Conservation (phyloP, 2,888 invertebrate species). For the Dasysyrphus tricinctus region DNA sequence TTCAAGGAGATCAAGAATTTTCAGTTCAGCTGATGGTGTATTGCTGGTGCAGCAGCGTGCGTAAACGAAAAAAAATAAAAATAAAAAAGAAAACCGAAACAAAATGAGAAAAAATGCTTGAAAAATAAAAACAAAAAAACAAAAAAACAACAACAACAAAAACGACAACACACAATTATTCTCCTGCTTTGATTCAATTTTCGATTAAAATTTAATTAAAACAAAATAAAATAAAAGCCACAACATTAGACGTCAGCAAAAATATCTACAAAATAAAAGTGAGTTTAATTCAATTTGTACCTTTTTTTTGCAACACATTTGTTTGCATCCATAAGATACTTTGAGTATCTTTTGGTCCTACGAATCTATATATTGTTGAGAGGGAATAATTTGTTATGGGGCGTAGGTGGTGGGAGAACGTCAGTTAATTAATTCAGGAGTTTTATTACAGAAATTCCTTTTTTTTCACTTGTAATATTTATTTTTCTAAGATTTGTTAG, state of each 20-base stretch:
- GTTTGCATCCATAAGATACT: slow-evolving; percentile 27
- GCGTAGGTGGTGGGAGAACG: slow-evolving; percentile 11
- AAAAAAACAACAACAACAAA: slow-evolving; percentile 37
- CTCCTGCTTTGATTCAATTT: slow-evolving; percentile 61
- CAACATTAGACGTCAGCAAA: slow-evolving; percentile 34
- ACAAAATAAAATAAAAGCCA: slow-evolving; percentile 19
- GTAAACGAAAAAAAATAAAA: slow-evolving; percentile 51
- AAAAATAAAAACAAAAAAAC: slow-evolving; percentile 34
- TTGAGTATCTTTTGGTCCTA: slow-evolving; percentile 17
- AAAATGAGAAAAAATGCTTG: slow-evolving; percentile 59
- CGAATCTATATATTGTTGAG: slow-evolving; percentile 11
- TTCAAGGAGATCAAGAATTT: slow-evolving; percentile 76
- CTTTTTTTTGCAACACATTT: neutral
- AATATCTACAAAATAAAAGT: neutral
- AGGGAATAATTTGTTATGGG: slow-evolving; percentile 22
- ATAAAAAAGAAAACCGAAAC: slow-evolving; percentile 33
- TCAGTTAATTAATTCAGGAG: slow-evolving; percentile 29
- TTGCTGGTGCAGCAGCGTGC: slow-evolving; percentile 62
- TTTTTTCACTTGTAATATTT: slow-evolving; percentile 5
- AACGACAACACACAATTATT: slow-evolving; percentile 54
- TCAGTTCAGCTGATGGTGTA: slow-evolving; percentile 74
- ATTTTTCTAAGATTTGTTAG: neutral
- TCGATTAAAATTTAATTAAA: slow-evolving; percentile 55
- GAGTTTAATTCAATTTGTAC: slow-evolving; percentile 21
- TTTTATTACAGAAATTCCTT: slow-evolving; percentile 33